Evolutionary conservation across 1,140 invertebrate genomes (phyloP).

Genomic region (Bombus affinis): DNA sequence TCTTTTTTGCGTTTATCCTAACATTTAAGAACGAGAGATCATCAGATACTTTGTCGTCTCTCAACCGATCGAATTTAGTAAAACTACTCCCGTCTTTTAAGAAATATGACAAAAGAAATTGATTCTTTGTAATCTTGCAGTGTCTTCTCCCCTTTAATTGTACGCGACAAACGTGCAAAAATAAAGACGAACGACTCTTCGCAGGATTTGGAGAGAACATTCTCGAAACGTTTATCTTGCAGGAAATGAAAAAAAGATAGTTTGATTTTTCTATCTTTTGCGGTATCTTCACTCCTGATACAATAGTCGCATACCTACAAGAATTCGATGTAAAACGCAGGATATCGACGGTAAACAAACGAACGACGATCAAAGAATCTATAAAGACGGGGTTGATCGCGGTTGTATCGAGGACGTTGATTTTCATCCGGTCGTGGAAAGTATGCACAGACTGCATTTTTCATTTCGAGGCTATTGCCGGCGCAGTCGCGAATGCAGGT

Average conservation of each 20-base stretch:
- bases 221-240: neutral
- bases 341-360: too few species aligned
- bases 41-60: neutral
- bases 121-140: too few species aligned
- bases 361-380: neutral
- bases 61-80: too few species aligned
- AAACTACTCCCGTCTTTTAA: too few species aligned
- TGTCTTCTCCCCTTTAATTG: too few species aligned
- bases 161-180: too few species aligned
- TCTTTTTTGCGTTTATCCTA: neutral
- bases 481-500: conserved; percentile 59
- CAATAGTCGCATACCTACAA: too few species aligned
- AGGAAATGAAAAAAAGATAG: too few species aligned
- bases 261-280: too few species aligned
- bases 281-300: too few species aligned
- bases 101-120: too few species aligned
- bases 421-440: conserved; percentile 39
- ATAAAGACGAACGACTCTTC: neutral
- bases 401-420: conserved; percentile 51
- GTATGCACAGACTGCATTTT: conserved; percentile 59
- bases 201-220: neutral
- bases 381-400: conserved; percentile 29
- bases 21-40: neutral
- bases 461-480: conserved; percentile 54
- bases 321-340: neutral